A percentile compares a stretch with the other conserved stretches of the same genome.
Evolutionary conservation across 23 tunicate genomes (phyloP).

Genomic region (Trididemnum clinides): DNA sequence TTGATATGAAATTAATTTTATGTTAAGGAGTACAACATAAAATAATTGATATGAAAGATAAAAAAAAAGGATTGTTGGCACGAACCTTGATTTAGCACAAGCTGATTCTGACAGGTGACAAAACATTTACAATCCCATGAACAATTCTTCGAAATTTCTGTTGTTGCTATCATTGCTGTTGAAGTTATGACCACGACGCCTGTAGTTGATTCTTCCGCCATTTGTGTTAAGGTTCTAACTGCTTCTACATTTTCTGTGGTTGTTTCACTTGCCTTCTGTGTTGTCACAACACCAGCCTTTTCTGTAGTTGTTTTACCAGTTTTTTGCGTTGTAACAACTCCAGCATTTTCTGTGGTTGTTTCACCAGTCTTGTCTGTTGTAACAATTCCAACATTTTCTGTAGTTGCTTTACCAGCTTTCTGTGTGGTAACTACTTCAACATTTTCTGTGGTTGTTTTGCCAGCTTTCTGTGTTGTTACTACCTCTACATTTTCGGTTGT

Average conservation of each 20-base stretch:
- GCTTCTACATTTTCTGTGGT: conserved; percentile 33
- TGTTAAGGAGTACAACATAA: no score
- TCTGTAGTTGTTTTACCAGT: conserved; percentile 19
- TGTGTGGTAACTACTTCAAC: conserved; percentile 8
- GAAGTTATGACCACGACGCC: neutral
- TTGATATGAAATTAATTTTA: no score
- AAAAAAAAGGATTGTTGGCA: neutral
- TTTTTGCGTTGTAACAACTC: conserved; percentile 26
- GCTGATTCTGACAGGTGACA: conserved; percentile 70
- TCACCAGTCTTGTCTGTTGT: conserved; percentile 20
- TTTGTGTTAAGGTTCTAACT: conserved; percentile 8
- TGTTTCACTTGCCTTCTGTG: conserved; percentile 30
- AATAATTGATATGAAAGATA: no score
- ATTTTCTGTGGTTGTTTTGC: conserved; percentile 24
- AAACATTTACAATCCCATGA: conserved; percentile 90
- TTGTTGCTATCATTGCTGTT: neutral
- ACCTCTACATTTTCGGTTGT: conserved; percentile 33
- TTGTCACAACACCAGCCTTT: conserved; percentile 6
- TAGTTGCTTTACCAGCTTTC: neutral
- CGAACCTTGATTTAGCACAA: conserved; percentile 56
- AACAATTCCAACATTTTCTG: conserved; percentile 24
- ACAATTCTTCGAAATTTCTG: conserved; percentile 32
- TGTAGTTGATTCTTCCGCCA: conserved; percentile 16
- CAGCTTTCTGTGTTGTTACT: conserved; percentile 26
- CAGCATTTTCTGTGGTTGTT: conserved; percentile 40